Evolutionary conservation across 2,888 invertebrate genomes (phyloP).

Genomic region (Lepidocyrtoides sp.): DNA sequence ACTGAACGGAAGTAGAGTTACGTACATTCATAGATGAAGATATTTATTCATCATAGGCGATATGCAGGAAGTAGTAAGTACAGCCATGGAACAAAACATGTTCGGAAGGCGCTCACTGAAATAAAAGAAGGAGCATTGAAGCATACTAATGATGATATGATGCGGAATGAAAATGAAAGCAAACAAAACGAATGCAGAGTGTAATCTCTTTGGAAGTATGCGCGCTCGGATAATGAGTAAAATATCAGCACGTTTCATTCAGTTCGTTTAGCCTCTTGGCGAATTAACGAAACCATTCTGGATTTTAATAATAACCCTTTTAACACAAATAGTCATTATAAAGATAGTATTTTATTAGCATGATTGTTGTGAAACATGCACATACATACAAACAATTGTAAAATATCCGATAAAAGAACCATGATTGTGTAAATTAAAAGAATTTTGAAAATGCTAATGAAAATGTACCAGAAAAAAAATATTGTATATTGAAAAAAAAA

Average conservation of each 20-base stretch:
- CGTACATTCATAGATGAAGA: not conserved
- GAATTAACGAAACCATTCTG: not conserved
- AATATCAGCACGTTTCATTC: not conserved
- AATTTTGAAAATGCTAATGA: too few relatives aligned
- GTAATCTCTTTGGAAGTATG: not conserved
- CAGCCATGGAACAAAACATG: not conserved
- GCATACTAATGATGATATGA: conserved; percentile 41
- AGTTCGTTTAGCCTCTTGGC: not conserved
- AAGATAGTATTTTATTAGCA: too few relatives aligned
- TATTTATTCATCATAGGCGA: too few relatives aligned
- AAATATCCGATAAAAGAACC: too few relatives aligned
- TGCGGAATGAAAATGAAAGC: conserved; percentile 38
- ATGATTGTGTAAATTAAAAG: too few relatives aligned
- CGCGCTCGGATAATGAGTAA: conserved; percentile 1
- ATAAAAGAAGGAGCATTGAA: not conserved
- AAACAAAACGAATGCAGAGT: not conserved
- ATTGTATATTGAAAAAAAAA: too few relatives aligned
- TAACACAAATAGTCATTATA: too few relatives aligned
- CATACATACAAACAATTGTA: too few relatives aligned
- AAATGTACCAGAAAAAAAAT: too few relatives aligned
- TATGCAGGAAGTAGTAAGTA: too few relatives aligned
- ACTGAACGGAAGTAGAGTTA: not conserved
- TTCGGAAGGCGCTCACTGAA: not conserved
- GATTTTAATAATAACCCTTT: too few relatives aligned
- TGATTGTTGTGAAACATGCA: too few relatives aligned